Base-by-base conservation (phyloP, 2,888 invertebrate genomes). In the Galerucella pusilla region DNA sequence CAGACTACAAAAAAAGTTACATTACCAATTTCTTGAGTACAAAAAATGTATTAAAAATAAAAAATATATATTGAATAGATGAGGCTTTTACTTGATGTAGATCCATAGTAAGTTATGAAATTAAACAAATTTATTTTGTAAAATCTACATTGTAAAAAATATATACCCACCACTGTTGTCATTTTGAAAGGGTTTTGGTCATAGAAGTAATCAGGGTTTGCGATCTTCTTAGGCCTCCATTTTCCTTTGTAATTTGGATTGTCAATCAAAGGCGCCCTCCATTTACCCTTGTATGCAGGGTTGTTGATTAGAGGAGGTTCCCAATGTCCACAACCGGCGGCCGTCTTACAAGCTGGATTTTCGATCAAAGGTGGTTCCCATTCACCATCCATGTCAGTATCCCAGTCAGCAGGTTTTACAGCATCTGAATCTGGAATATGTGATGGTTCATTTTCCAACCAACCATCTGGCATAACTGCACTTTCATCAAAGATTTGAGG, bases 211-310 rank as follows among this genome's bases (percentile, higher is more conserved):
- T 97, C 90, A 0, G 99, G 99, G 90, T 99, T 99, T 66, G 92
- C 90, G 77, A 99, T 94, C 83, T 93, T 93, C 74, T 92, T 91
- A 63, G 98, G 94, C 67, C 92, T 89, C 99, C 99, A 99, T 89
- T 97, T 97, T 83, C 99, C 99, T 85, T 94, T 93, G 89, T 97
- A 98, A 88, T 96, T 94, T 10, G 97, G 97, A 90, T 98, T 98
- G 74, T 94, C 91, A 79, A 99, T 93, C 84, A 95, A 90, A 1
- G 96, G 94, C 68, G 98, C 92, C 78, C 94, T 92, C 99, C 99
- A 99, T 80, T 92, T 93, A 70, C 98, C 98, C 90, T 97, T 97
- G 88, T 94, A 98, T 71, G 91, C 90, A 0, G 98, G 97, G 90
- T 99, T 99, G 82, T 94, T 91, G 64, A 97, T 91, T 83, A 93